A percentile compares a stretch with the other conserved stretches of the same genome.
These are phyloP conservation scores for Aeoliscus strigatus DNA, from an alignment of 2,797 vertebrate species.

Conservation along the genomic window DNA sequence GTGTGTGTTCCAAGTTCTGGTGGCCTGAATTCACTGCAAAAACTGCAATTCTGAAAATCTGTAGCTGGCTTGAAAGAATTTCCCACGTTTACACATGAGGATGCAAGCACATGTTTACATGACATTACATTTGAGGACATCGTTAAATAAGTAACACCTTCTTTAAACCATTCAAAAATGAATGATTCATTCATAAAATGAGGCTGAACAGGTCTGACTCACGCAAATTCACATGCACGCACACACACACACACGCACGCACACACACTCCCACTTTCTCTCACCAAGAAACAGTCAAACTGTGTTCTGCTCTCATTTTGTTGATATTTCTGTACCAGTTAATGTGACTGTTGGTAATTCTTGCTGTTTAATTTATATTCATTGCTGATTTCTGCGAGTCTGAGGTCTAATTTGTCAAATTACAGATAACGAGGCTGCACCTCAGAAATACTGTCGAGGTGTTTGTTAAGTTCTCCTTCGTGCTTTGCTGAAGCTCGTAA, in stretches of 20 bases:
- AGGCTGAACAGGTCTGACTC: neutral
- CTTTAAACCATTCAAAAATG: too few relatives aligned
- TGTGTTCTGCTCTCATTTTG: neutral
- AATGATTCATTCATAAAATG: too few relatives aligned
- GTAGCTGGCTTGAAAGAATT: slow-evolving; percentile 15
- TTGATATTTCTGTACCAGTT: slow-evolving; percentile 7
- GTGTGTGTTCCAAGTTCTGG: neutral
- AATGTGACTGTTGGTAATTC: slow-evolving; percentile 1
- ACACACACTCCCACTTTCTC: neutral
- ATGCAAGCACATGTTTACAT: neutral
- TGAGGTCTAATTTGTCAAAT: slow-evolving; percentile 4
- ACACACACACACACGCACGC: neutral
- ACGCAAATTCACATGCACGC: neutral
- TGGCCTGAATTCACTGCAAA: too few relatives aligned
- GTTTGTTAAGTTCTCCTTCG: slow-evolving; percentile 2
- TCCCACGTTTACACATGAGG: slow-evolving; percentile 15
- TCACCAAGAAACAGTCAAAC: neutral
- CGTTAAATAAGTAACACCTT: too few relatives aligned
- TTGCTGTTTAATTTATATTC: slow-evolving; percentile 7
- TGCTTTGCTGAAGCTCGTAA: slow-evolving; percentile 3
- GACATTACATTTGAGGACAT: too few relatives aligned
- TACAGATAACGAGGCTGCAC: slow-evolving; percentile 2
- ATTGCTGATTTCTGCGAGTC: neutral
- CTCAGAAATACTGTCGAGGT: slow-evolving; percentile 10
- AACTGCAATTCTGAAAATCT: too few relatives aligned